Evolutionary conservation across 2,888 invertebrate species (phyloP).

Genomic region (Sphaeridia pumilis): DNA sequence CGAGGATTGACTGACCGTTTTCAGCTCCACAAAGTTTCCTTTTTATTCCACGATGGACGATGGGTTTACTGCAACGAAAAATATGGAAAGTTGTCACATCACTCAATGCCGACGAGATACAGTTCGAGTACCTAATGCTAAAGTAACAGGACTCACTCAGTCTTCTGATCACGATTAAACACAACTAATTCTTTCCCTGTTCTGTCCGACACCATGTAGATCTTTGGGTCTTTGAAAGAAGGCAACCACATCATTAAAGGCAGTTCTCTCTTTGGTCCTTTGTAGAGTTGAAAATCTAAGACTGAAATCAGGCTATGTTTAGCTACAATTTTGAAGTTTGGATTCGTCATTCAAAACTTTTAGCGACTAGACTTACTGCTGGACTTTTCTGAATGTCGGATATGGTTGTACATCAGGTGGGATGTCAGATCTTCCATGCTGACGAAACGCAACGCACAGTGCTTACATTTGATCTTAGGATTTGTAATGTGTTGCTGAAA

Average conservation of each 20-base stretch:
- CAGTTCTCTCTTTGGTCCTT: constrained; percentile 8
- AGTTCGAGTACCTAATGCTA: too few species aligned
- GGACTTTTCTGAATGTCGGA: constrained; percentile 3
- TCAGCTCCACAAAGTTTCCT: too few species aligned
- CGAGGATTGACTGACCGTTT: too few species aligned
- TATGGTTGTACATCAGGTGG: constrained; percentile 5
- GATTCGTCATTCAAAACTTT: background rate
- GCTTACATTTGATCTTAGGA: background rate
- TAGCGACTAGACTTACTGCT: constrained; percentile 5
- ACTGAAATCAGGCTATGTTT: constrained; percentile 5
- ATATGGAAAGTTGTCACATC: too few species aligned
- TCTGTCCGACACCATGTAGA: too few species aligned
- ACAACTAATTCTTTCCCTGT: too few species aligned
- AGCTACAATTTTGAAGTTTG: background rate
- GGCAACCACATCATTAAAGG: constrained; percentile 9
- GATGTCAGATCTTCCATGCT: background rate
- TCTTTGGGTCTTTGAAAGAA: constrained; percentile 5
- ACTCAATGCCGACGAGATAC: too few species aligned
- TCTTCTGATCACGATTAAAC: too few species aligned
- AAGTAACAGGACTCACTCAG: too few species aligned
- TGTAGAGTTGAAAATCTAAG: constrained; percentile 7
- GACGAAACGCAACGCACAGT: constrained; percentile 4
- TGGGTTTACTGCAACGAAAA: too few species aligned
- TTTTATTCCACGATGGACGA: too few species aligned
- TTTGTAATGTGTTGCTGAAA: constrained; percentile 8